A percentile compares a stretch with the other conserved stretches of the same genome.
Evolutionary conservation across 2,113 vertebrate species (phyloP).

Genomic region (Turnix velox): DNA sequence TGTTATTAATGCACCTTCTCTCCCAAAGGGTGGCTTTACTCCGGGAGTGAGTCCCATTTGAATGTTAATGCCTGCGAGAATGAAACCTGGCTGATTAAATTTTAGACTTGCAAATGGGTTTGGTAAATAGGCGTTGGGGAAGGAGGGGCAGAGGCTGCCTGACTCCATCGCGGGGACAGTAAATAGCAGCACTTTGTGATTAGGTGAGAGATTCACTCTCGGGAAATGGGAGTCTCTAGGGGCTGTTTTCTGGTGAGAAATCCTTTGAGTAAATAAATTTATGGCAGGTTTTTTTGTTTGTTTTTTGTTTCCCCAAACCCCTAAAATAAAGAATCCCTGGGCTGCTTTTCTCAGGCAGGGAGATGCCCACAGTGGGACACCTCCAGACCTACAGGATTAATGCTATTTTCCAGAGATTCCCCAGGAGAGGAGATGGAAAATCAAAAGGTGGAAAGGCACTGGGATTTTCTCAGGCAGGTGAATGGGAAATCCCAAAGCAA

Average conservation of each 20-base stretch:
- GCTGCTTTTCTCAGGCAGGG: not conserved
- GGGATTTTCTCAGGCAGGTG: not conserved
- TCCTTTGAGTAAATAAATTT: conserved; percentile 61
- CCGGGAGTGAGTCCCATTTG: not conserved
- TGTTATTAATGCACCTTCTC: rapidly evolving
- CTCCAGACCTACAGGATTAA: no score
- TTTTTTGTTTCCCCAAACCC: conserved; percentile 18
- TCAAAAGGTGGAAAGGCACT: no score
- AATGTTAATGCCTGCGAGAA: conserved; percentile 55
- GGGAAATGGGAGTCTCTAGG: conserved; percentile 45
- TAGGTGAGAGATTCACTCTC: conserved; percentile 55
- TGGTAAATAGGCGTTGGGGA: conserved; percentile 46
- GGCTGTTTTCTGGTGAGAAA: conserved; percentile 62
- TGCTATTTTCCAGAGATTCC: no score
- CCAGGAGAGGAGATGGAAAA: no score
- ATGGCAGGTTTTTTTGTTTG: no score
- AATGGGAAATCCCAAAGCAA: not conserved
- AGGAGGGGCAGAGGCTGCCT: conserved; percentile 61
- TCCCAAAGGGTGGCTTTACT: not conserved
- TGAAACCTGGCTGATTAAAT: conserved; percentile 67
- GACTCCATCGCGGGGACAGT: conserved; percentile 11
- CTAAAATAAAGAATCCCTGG: not conserved
- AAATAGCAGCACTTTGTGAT: conserved; percentile 49
- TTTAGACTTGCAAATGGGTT: conserved; percentile 71
- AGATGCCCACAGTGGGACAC: no score